Evolutionary conservation across 2,888 invertebrate species (phyloP).

Genomic region (Bellardia pandia): DNA sequence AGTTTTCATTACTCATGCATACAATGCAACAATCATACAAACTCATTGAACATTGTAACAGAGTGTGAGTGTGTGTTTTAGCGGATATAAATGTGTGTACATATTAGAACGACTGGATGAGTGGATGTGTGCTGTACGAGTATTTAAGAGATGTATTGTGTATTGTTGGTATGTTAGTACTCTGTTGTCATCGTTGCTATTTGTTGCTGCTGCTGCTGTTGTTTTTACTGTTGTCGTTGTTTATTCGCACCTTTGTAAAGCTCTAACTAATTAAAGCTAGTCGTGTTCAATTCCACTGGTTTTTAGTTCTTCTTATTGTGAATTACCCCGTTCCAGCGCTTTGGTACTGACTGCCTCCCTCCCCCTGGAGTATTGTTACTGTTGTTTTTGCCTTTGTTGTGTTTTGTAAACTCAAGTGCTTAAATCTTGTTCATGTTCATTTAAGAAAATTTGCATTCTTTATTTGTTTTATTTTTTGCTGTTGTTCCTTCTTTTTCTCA

Average conservation of each 20-base stretch:
- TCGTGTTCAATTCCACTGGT: slow-evolving; percentile 74
- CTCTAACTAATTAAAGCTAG: slow-evolving; percentile 76
- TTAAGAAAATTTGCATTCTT: slow-evolving; percentile 66
- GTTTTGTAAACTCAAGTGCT: slow-evolving; percentile 46
- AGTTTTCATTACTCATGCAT: slow-evolving; percentile 56
- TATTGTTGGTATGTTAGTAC: slow-evolving; percentile 47
- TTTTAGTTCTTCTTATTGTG: slow-evolving; percentile 46
- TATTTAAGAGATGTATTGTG: slow-evolving; percentile 46
- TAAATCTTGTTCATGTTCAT: slow-evolving; percentile 63
- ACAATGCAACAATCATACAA: slow-evolving; percentile 10
- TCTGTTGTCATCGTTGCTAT: slow-evolving; percentile 37
- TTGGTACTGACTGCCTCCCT: background rate
- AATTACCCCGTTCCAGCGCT: background rate
- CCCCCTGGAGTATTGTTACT: slow-evolving; percentile 1
- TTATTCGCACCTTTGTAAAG: slow-evolving; percentile 75
- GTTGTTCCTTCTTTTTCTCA: background rate
- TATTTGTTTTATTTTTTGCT: background rate
- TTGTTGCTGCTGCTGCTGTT: slow-evolving; percentile 19
- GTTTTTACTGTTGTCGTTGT: slow-evolving; percentile 61
- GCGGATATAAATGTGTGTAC: slow-evolving; percentile 9
- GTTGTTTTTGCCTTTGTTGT: slow-evolving; percentile 19
- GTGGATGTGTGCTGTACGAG: slow-evolving; percentile 2
- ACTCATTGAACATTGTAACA: background rate
- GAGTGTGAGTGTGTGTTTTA: slow-evolving; percentile 13
- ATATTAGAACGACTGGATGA: background rate